These are phyloP conservation scores for Amblyteles armatorius DNA, from an alignment of 2,888 invertebrate species.

Conservation along the genomic window DNA sequence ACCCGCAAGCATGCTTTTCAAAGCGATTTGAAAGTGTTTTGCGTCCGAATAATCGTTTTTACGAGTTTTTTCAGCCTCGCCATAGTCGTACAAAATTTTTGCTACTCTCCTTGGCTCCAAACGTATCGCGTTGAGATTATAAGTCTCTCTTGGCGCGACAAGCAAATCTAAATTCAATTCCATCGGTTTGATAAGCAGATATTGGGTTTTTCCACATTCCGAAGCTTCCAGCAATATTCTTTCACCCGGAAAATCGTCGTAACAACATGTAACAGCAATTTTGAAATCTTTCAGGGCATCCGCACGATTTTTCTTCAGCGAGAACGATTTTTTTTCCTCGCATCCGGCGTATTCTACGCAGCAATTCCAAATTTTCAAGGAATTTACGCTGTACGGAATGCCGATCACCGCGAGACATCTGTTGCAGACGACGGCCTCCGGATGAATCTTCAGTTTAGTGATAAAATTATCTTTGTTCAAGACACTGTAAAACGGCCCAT, in stretches of 20 bases:
- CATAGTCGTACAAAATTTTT: slow-evolving; percentile 81
- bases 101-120: slow-evolving; percentile 74
- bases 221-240: slow-evolving; percentile 77
- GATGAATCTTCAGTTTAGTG: slow-evolving; percentile 71
- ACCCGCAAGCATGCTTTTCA: slow-evolving; percentile 78
- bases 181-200: slow-evolving; percentile 78
- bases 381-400: slow-evolving; percentile 67
- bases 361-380: slow-evolving; percentile 81
- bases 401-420: slow-evolving; percentile 79
- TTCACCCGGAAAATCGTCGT: slow-evolving; percentile 75
- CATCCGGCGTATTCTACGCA: slow-evolving; percentile 74
- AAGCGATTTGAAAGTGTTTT: slow-evolving; percentile 76
- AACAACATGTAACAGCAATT: slow-evolving; percentile 74
- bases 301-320: slow-evolving; percentile 62
- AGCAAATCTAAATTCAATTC: slow-evolving; percentile 79
- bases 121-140: slow-evolving; percentile 64
- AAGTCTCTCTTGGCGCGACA: slow-evolving; percentile 68
- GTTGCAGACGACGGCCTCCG: slow-evolving; percentile 76
- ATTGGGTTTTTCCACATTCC: slow-evolving; percentile 74
- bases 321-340: slow-evolving; percentile 28
- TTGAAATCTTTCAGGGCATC: slow-evolving; percentile 79
- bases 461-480: slow-evolving; percentile 74
- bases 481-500: slow-evolving; percentile 76
- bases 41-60: slow-evolving; percentile 70
- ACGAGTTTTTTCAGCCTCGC: slow-evolving; percentile 68